Percentiles rank a stretch among this genome's conserved stretches.
Conservation (phyloP, 2,797 vertebrate species). For the Dromococcyx pavoninus region DNA sequence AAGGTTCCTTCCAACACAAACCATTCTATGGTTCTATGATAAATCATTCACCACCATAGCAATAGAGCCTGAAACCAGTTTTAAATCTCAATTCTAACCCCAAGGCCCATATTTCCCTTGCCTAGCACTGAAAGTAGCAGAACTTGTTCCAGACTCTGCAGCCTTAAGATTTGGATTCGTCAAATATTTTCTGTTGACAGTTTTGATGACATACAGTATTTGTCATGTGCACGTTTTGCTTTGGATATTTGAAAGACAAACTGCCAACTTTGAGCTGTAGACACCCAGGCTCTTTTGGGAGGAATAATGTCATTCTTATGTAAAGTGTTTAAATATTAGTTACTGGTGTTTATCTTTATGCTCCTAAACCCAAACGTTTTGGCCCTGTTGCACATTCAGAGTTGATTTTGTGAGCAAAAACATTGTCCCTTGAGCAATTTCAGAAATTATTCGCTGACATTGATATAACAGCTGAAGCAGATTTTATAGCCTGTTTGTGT, state of each 20-base stretch:
- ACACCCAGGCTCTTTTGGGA: slow-evolving; percentile 43
- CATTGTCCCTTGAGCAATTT: background rate
- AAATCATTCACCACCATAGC: background rate
- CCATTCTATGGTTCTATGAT: no score
- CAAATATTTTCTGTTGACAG: background rate
- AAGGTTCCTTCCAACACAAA: no score
- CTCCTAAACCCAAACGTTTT: background rate
- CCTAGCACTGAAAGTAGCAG: background rate
- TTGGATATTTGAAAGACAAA: background rate
- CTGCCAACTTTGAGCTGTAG: slow-evolving; percentile 36
- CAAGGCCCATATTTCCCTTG: background rate
- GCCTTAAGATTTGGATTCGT: background rate
- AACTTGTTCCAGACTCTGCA: background rate
- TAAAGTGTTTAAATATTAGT: slow-evolving; percentile 39
- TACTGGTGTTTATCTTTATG: slow-evolving; percentile 36
- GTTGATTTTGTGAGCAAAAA: background rate
- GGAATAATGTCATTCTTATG: slow-evolving; percentile 46
- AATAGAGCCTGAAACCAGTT: background rate
- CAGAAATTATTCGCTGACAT: background rate
- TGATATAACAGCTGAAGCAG: background rate
- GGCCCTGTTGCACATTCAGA: background rate
- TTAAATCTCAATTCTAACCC: background rate
- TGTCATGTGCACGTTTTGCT: background rate
- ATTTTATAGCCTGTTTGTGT: background rate
- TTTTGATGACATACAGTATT: background rate